Percentiles rank a stretch among this genome's conserved stretches.
phyloP scores from a whole-genome alignment of 1,140 invertebrate genomes.

The Drosophila eugracilis region DNA sequence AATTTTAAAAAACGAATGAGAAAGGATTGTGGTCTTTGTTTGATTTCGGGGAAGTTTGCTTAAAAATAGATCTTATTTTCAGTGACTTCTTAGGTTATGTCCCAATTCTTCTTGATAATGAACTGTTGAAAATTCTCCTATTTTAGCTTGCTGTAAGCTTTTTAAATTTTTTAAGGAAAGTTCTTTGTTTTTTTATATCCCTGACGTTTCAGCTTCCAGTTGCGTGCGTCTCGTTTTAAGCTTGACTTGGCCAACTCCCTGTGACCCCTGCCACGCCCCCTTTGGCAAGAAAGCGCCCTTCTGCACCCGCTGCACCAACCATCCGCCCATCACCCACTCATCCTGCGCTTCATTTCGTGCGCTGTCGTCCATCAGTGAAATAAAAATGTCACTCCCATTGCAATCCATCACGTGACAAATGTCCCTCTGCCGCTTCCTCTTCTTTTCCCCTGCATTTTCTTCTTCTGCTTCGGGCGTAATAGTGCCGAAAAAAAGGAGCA shows the following conservation, averaged over 20 bases:
- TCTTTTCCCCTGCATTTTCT: background rate
- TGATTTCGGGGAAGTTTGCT: too few species aligned
- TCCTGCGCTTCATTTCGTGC: slow-evolving; percentile 67
- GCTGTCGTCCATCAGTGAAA: slow-evolving; percentile 83
- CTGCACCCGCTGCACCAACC: background rate
- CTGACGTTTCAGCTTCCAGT: slow-evolving; percentile 20
- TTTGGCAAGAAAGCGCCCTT: background rate
- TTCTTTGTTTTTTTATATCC: background rate
- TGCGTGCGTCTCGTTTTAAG: slow-evolving; percentile 30
- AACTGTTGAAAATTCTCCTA: background rate
- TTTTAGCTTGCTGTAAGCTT: background rate
- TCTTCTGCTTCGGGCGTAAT: slow-evolving; percentile 56
- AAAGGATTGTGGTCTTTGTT: background rate
- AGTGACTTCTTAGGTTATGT: too few species aligned
- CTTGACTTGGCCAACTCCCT: slow-evolving; percentile 37
- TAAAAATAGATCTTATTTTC: too few species aligned
- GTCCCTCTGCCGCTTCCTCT: slow-evolving; percentile 32
- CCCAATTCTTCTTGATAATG: too few species aligned
- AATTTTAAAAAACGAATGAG: background rate
- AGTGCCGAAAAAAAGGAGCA: slow-evolving; percentile 64
- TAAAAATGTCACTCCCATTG: slow-evolving; percentile 85
- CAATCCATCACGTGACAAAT: slow-evolving; percentile 85
- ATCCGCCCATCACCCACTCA: slow-evolving; percentile 3
- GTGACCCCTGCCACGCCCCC: background rate
- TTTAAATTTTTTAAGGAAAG: background rate